Evolutionary conservation across 2,113 vertebrate species (phyloP).

Genomic region (Chionodraco myersi): DNA sequence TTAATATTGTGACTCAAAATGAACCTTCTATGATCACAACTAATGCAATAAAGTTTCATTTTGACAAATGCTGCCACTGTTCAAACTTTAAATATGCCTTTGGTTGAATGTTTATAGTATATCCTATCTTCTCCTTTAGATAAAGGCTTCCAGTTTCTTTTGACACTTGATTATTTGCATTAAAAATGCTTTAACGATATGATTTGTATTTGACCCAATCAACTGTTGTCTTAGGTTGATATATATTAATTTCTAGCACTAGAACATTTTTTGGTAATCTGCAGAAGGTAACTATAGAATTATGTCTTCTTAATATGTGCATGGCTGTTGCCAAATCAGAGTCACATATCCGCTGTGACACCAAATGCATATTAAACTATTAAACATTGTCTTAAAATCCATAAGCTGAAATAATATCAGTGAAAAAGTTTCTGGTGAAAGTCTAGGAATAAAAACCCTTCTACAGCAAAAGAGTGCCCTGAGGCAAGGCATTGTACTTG

Average conservation of each 20-base stretch:
- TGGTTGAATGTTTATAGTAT: background rate
- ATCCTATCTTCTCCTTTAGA: background rate
- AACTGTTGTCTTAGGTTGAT: background rate
- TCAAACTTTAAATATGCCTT: background rate
- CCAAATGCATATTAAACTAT: background rate
- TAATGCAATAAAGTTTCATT: background rate
- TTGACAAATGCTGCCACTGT: background rate
- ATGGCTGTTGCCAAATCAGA: background rate
- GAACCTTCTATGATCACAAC: background rate
- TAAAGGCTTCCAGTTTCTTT: background rate
- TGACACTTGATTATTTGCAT: background rate
- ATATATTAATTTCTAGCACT: no score
- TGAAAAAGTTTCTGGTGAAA: constrained; percentile 8
- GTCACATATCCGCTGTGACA: background rate
- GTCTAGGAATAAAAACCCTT: background rate
- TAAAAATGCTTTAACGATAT: background rate
- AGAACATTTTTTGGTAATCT: no score
- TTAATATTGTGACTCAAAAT: constrained; percentile 4
- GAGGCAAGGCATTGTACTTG: background rate
- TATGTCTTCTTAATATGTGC: no score
- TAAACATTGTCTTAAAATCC: constrained; percentile 13
- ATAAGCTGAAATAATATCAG: constrained; percentile 27
- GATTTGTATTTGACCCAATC: background rate
- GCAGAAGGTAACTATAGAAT: no score
- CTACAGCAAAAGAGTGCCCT: background rate